Evolutionary conservation across 2,113 vertebrate genomes (phyloP).

Genomic region (Hepsetus odoe): DNA sequence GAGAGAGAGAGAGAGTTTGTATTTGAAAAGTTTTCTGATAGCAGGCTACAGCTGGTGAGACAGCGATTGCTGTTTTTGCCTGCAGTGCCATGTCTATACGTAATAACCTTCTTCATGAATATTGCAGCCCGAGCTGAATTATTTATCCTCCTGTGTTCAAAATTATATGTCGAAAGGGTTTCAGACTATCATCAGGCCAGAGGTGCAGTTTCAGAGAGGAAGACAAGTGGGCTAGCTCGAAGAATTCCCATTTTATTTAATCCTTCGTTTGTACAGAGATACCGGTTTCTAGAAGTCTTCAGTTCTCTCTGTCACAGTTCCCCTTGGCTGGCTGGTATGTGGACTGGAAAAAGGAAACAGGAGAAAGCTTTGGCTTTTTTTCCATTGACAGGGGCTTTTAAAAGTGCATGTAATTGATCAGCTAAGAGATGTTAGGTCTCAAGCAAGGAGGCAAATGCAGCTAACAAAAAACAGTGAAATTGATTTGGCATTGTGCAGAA

Average conservation of each 20-base stretch:
- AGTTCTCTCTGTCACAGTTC: slow-evolving; percentile 30
- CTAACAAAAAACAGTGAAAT: too few relatives aligned
- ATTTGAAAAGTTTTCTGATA: slow-evolving; percentile 36
- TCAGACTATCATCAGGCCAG: slow-evolving; percentile 63
- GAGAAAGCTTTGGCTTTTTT: neutral
- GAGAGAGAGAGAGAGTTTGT: neutral
- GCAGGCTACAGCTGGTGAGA: slow-evolving; percentile 54
- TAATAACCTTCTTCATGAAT: slow-evolving; percentile 77
- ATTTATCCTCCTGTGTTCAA: slow-evolving; percentile 71
- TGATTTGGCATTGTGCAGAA: too few relatives aligned
- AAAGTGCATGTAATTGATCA: neutral
- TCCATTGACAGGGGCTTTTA: neutral
- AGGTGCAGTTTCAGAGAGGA: slow-evolving; percentile 21
- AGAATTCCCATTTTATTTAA: slow-evolving; percentile 53
- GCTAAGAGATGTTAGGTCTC: neutral
- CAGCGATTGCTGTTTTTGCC: slow-evolving; percentile 69
- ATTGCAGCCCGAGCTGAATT: slow-evolving; percentile 72
- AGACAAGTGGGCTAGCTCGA: slow-evolving; percentile 48
- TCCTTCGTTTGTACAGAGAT: slow-evolving; percentile 48
- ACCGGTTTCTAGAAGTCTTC: slow-evolving; percentile 50
- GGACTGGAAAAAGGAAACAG: neutral
- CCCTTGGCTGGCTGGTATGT: neutral
- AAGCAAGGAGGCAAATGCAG: too few relatives aligned
- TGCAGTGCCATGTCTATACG: slow-evolving; percentile 71
- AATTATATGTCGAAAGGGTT: slow-evolving; percentile 68